These are phyloP conservation scores for Aurelia coerulea DNA, from an alignment of 30 jellyfish, hydroid and myxozoan genomes.

Conservation along the genomic window DNA sequence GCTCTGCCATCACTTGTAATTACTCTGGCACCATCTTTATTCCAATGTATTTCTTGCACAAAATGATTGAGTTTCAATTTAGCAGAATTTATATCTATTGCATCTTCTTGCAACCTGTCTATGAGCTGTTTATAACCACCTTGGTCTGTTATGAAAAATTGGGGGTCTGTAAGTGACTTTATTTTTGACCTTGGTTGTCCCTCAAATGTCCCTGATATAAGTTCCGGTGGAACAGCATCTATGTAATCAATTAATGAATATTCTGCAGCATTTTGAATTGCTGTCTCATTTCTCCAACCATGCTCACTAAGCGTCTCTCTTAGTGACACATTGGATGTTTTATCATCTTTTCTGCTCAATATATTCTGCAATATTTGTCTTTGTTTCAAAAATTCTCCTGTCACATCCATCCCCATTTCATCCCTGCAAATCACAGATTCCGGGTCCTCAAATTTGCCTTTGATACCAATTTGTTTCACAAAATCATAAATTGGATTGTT, in stretches of 20 bases:
- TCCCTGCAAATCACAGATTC: slow-evolving; percentile 42
- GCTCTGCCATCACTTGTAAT: slow-evolving; percentile 23
- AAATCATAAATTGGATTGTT: slow-evolving; percentile 70
- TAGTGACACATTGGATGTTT: slow-evolving; percentile 1
- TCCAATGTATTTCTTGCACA: slow-evolving; percentile 55
- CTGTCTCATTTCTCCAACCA: slow-evolving; percentile 59
- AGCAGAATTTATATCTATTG: background rate
- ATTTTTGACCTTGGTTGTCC: background rate
- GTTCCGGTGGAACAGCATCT: slow-evolving; percentile 74
- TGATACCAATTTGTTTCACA: slow-evolving; percentile 30
- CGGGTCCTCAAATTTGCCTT: slow-evolving; percentile 55
- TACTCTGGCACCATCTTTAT: slow-evolving; percentile 55
- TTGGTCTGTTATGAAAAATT: slow-evolving; percentile 63
- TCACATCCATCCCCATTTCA: slow-evolving; percentile 29
- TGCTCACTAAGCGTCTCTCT: slow-evolving; percentile 27
- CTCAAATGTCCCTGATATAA: background rate
- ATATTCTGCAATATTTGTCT: background rate
- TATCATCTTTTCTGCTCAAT: background rate
- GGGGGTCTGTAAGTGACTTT: slow-evolving; percentile 28
- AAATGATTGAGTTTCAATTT: slow-evolving; percentile 19
- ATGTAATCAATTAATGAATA: slow-evolving; percentile 30
- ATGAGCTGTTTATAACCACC: slow-evolving; percentile 39
- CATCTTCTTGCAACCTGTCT: slow-evolving; percentile 13
- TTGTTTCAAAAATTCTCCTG: slow-evolving; percentile 7
- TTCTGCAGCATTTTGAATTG: slow-evolving; percentile 47